Evolutionary conservation across 2,113 vertebrate genomes (phyloP).

Genomic region (Oncorhynchus mykiss): DNA sequence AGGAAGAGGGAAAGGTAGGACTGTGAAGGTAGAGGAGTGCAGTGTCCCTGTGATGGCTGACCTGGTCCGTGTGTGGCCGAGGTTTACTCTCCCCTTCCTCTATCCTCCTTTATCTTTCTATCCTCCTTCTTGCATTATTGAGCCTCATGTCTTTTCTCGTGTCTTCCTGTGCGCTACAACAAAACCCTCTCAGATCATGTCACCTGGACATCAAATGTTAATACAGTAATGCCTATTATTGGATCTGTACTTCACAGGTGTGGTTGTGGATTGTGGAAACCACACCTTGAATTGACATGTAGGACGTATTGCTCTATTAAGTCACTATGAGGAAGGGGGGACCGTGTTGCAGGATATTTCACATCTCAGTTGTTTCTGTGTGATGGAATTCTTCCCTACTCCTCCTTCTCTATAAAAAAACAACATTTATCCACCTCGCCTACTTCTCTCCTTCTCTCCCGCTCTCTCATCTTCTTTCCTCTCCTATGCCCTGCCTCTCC

Average conservation of each 20-base stretch:
- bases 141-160: conserved; percentile 41
- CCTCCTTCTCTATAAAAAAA: neutral
- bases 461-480: too few species aligned
- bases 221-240: neutral
- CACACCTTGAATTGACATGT: conserved; percentile 24
- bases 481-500: too few species aligned
- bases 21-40: conserved; percentile 56
- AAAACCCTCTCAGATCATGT: conserved; percentile 65
- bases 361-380: too few species aligned
- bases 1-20: conserved; percentile 19
- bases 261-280: conserved; percentile 2
- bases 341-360: too few species aligned
- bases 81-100: conserved; percentile 28
- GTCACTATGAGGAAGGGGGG: too few species aligned
- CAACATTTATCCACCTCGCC: neutral
- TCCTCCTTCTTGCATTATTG: conserved; percentile 57
- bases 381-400: too few species aligned
- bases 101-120: conserved; percentile 16
- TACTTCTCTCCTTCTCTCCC: too few species aligned
- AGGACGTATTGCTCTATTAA: conserved; percentile 34
- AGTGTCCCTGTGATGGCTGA: conserved; percentile 53
- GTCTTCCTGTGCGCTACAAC: conserved; percentile 34
- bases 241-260: conserved; percentile 13
- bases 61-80: conserved; percentile 35
- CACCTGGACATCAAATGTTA: conserved; percentile 63